Conservation (phyloP, 2,113 vertebrate species). For the Xiphophorus couchianus region DNA sequence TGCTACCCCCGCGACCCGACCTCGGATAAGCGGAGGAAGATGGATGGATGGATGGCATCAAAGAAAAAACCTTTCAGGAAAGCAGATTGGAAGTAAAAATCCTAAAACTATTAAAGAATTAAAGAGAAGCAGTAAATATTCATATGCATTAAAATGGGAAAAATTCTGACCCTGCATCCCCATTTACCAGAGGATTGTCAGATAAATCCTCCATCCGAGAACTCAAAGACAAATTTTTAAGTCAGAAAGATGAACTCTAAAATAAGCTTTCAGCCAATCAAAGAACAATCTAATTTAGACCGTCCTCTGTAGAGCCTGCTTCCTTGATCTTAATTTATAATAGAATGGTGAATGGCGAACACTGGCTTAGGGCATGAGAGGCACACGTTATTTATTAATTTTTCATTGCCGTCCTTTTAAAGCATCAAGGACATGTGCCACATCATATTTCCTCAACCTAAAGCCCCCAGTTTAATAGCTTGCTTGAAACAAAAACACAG, state of each 20-base stretch:
- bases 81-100: not conserved
- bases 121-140: not conserved
- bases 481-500: constrained; percentile 72
- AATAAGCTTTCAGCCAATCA: constrained; percentile 55
- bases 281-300: constrained; percentile 58
- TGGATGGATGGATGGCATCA: too few relatives aligned
- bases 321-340: constrained; percentile 75
- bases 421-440: constrained; percentile 78
- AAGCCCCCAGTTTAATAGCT: constrained; percentile 66
- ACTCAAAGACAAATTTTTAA: constrained; percentile 36
- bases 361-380: constrained; percentile 54
- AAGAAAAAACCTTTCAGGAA: not conserved
- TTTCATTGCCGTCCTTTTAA: constrained; percentile 76
- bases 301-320: constrained; percentile 48
- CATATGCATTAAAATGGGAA: constrained; percentile 6
- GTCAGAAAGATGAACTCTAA: constrained; percentile 51
- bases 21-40: too few relatives aligned
- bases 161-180: not conserved
- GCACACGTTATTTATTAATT: constrained; percentile 67
- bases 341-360: constrained; percentile 61
- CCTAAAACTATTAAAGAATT: not conserved
- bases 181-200: constrained; percentile 30
- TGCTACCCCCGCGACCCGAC: too few relatives aligned
- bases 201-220: constrained; percentile 34
- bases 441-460: constrained; percentile 71